Percentiles rank a stretch among this genome's conserved stretches.
These are phyloP conservation scores for Melanaphis sacchari DNA, from an alignment of 1,140 invertebrate species.

Conservation along the genomic window DNA sequence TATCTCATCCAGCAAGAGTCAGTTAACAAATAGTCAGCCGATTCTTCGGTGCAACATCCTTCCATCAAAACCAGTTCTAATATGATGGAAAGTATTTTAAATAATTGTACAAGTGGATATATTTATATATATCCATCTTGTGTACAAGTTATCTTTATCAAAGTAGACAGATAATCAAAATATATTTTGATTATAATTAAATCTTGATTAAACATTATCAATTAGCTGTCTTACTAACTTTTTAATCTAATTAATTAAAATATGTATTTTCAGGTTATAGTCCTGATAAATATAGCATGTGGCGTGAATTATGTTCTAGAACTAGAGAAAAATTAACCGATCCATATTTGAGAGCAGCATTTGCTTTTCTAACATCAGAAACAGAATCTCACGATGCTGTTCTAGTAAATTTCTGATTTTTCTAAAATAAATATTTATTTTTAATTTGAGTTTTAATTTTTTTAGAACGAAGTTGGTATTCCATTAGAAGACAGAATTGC, in stretches of 20 bases:
- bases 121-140: too few species aligned
- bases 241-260: background rate
- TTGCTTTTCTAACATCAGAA: conserved; percentile 87
- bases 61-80: too few species aligned
- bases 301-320: conserved; percentile 78
- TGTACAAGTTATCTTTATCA: too few species aligned
- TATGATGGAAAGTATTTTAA: background rate
- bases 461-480: conserved; percentile 80
- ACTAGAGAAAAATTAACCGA: conserved; percentile 78
- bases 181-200: too few species aligned
- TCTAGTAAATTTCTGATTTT: conserved; percentile 68
- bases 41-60: too few species aligned
- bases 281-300: conserved; percentile 81
- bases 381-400: conserved; percentile 81
- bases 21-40: too few species aligned
- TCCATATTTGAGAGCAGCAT: conserved; percentile 90
- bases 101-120: too few species aligned
- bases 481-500: conserved; percentile 87
- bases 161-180: too few species aligned
- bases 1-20: too few species aligned
- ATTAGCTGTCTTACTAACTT: background rate
- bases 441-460: conserved; percentile 62
- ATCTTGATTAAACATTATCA: too few species aligned
- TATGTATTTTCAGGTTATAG: conserved; percentile 73
- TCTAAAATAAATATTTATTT: conserved; percentile 42